Evolutionary conservation across 2,113 vertebrate species (phyloP).

Genomic region (Grantiella picta): DNA sequence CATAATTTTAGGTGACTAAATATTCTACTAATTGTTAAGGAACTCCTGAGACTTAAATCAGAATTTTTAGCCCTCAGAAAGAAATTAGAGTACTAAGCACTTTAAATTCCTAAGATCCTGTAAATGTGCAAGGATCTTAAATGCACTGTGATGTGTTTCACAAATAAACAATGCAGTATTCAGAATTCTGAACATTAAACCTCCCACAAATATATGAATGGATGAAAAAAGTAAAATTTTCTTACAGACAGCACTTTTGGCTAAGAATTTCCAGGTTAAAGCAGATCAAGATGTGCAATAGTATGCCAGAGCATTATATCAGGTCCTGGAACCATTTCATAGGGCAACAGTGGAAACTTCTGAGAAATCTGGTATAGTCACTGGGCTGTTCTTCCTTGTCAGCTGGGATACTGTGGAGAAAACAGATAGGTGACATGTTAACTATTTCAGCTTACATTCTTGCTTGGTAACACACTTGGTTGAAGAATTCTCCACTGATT

Average conservation of each 20-base stretch:
- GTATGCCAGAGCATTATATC: rapidly evolving
- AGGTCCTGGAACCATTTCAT: background rate
- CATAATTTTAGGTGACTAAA: background rate
- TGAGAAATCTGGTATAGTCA: background rate
- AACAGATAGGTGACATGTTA: background rate
- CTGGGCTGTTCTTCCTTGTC: background rate
- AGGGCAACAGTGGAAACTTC: background rate
- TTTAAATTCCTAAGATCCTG: background rate
- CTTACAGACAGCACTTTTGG: background rate
- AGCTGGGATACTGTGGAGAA: background rate
- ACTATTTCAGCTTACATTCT: background rate
- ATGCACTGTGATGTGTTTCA: background rate
- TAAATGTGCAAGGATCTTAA: background rate
- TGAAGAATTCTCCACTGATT: background rate
- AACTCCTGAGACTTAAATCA: background rate
- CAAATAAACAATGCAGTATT: background rate
- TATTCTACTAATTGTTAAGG: background rate
- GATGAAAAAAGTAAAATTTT: background rate
- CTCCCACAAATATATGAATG: background rate
- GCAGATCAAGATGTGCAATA: background rate
- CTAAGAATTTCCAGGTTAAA: background rate
- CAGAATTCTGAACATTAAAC: background rate
- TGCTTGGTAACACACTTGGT: background rate
- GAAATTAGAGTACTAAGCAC: background rate
- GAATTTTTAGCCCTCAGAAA: background rate